phyloP scores from a whole-genome alignment of 2,797 vertebrate genomes.

The Sandelia bainsii region DNA sequence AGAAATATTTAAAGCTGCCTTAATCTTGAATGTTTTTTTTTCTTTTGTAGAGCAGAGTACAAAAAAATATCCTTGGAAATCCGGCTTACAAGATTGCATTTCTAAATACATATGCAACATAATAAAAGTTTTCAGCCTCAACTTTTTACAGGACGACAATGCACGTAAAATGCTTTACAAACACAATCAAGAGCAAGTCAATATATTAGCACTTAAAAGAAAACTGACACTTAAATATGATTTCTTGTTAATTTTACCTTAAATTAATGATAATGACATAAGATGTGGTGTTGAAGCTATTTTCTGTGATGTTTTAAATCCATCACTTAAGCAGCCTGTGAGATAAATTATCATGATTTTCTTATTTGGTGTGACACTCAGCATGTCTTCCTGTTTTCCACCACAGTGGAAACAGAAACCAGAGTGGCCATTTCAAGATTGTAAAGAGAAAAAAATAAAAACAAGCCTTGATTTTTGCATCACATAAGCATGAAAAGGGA shows the following conservation, averaged over 20 bases:
- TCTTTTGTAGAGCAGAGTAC: neutral
- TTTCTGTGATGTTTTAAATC: constrained; percentile 32
- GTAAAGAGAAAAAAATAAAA: constrained; percentile 33
- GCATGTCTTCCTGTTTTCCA: constrained; percentile 1
- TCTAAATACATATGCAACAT: constrained; percentile 5
- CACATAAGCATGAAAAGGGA: constrained; percentile 15
- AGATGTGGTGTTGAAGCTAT: constrained; percentile 9
- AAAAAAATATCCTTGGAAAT: constrained; percentile 24
- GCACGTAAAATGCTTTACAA: constrained; percentile 29
- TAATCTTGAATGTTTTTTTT: neutral
- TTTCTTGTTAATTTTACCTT: constrained; percentile 10
- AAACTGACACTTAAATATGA: constrained; percentile 4
- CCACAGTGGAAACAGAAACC: constrained; percentile 23
- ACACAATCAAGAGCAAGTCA: constrained; percentile 17
- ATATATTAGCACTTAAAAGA: constrained; percentile 3
- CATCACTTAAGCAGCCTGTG: constrained; percentile 17
- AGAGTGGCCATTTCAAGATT: constrained; percentile 40
- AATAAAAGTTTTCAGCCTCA: constrained; percentile 36
- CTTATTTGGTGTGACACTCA: constrained; percentile 16
- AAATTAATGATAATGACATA: constrained; percentile 12
- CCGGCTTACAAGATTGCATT: constrained; percentile 14
- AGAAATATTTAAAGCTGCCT: constrained; percentile 28
- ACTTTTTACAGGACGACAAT: constrained; percentile 5
- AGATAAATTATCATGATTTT: constrained; percentile 22
- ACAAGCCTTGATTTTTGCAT: constrained; percentile 11